These are phyloP conservation scores for Archivesica marissinica DNA, from an alignment of 1,140 invertebrate genomes.

Conservation along the genomic window DNA sequence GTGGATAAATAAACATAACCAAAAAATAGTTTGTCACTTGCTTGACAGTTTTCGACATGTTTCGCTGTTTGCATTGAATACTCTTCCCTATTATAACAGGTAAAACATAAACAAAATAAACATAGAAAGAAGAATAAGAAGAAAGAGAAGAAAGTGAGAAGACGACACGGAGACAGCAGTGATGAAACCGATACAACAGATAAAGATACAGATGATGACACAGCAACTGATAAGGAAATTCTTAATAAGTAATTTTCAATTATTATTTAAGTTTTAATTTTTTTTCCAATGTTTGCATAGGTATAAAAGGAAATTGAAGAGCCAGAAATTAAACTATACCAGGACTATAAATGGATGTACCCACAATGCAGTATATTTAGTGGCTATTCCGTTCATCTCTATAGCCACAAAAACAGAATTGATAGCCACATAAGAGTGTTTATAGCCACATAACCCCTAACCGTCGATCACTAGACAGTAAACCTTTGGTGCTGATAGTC, in stretches of 20 bases:
- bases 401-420: no score
- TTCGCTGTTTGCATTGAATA: not conserved
- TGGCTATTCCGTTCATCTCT: no score
- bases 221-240: conserved; percentile 39
- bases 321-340: no score
- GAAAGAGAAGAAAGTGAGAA: conserved; percentile 38
- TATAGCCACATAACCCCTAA: no score
- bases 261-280: not conserved
- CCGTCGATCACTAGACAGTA: no score
- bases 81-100: conserved; percentile 35
- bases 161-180: not conserved
- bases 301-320: not conserved
- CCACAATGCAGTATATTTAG: no score
- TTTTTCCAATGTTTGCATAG: no score
- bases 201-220: conserved; percentile 4
- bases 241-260: conserved; percentile 50
- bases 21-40: no score
- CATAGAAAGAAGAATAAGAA: conserved; percentile 58
- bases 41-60: not conserved
- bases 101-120: conserved; percentile 55
- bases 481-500: no score
- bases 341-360: no score
- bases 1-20: no score
- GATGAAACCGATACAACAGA: conserved; percentile 31
- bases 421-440: no score